These are phyloP conservation scores for Amblyornis subalaris DNA, from an alignment of 2,113 vertebrate genomes.

Conservation along the genomic window DNA sequence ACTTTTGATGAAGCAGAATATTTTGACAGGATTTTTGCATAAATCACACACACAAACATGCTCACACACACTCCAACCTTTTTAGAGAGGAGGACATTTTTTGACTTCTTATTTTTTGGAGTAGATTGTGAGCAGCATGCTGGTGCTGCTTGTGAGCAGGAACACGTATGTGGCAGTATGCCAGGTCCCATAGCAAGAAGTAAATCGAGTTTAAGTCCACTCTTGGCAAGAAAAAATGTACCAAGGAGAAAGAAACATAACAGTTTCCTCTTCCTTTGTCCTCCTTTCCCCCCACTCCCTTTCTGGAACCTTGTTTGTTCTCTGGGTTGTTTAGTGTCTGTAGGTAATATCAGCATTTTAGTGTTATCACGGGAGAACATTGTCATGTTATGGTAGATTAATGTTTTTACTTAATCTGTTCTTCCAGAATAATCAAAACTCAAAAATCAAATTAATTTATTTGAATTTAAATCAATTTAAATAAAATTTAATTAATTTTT, in stretches of 20 bases:
- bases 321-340: neutral
- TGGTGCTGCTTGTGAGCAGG: neutral
- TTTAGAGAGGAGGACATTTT: constrained; percentile 42
- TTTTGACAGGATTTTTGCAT: constrained; percentile 65
- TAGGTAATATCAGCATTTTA: neutral
- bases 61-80: neutral
- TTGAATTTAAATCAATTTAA: neutral
- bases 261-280: neutral
- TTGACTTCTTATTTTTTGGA: constrained; percentile 15
- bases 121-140: neutral
- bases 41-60: constrained; percentile 23
- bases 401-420: neutral
- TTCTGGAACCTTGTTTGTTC: neutral
- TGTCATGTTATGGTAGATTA: neutral
- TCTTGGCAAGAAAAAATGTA: neutral
- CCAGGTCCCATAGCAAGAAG: neutral
- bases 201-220: neutral
- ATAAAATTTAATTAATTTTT: neutral
- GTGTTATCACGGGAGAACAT: neutral
- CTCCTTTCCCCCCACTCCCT: neutral
- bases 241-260: neutral
- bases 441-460: neutral
- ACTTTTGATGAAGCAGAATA: constrained; percentile 66
- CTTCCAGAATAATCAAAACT: neutral
- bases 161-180: neutral